Evolutionary conservation across 2,113 vertebrate genomes (phyloP), one percentile per base, ranked within the genome.

Genomic region (Gasterosteus aculeatus): DNA sequence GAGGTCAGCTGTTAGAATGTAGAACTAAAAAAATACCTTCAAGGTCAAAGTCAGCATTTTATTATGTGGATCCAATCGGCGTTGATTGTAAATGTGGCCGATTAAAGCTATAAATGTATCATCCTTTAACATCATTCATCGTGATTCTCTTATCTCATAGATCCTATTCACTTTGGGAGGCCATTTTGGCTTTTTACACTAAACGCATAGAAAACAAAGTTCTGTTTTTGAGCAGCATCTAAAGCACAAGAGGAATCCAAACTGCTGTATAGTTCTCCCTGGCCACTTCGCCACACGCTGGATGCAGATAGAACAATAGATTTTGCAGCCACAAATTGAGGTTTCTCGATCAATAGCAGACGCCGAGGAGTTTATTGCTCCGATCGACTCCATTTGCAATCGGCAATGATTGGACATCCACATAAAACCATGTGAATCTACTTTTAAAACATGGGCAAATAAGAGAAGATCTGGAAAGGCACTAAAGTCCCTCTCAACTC

Each of bases 1-100:
- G 94, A 94, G 53, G 86, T 95, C 76, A 93, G 84, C 85, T 94
- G 90, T 83, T 94, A 93, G 74, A 71, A 31, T 1, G 18, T 19
- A 0, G 78, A 31, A 7, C 26, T 33, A 9, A 31, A 31, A 9
- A 31, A 51, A 41, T 10, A 4, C 16, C 19, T 33, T 62, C 22
- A 62, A 42, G 39, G 54, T 29, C 7, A 7, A 57, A 31, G 7
- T 49, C 8, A 11, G 26, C 15, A 56, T 5, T 14, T 15, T 26
- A 6, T 16, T 3, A 57, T 57, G 26, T 15, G 26, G 16, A 57
- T 31, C 54, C 29, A 16, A 16, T 57, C 29, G 16, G 54, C 31
- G 54, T 16, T 31, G 26, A 31, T 31, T 26, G 54, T 29, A 16
- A 26, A 31, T 57, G 54, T 14, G 16, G 54, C 12, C 26, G 31